These are phyloP conservation scores for Porites divaricata DNA, from an alignment of 92 coral and sea anemone species.

Conservation along the genomic window DNA sequence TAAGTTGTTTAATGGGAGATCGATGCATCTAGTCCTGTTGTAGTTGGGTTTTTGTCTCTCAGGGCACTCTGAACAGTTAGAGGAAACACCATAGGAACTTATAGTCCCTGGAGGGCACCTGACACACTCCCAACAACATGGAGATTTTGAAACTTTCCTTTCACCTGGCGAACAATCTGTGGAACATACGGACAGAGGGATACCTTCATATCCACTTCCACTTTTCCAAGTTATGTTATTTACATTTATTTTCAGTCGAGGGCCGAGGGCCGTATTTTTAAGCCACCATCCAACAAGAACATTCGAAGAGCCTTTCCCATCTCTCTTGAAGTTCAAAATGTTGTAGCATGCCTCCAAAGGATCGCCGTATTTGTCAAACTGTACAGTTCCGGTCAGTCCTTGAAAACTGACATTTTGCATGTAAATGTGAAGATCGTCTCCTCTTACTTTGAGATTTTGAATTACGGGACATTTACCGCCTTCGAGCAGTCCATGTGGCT, in stretches of 20 bases:
- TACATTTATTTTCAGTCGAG: conserved; percentile 31
- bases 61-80: conserved; percentile 75
- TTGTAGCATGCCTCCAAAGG: conserved; percentile 70
- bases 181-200: conserved; percentile 77
- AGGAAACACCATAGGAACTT: conserved; percentile 40
- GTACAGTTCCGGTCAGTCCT: conserved; percentile 67
- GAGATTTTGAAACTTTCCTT: conserved; percentile 46
- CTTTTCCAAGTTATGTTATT: conserved; percentile 60
- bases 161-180: conserved; percentile 65
- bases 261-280: conserved; percentile 7
- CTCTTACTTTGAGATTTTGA: conserved; percentile 26
- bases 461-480: conserved; percentile 39
- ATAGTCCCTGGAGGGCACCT: conserved; percentile 60
- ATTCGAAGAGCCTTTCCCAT: conserved; percentile 31
- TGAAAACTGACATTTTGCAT: conserved; percentile 66
- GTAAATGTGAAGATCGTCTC: conserved; percentile 48
- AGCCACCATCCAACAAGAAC: conserved; percentile 71
- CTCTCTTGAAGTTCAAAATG: conserved; percentile 57
- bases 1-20: conserved; percentile 61
- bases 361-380: conserved; percentile 64
- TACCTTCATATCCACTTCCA: conserved; percentile 27
- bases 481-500: conserved; percentile 10
- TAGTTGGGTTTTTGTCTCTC: conserved; percentile 56
- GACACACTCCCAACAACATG: conserved; percentile 75
- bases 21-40: conserved; percentile 54